Base-by-base conservation (phyloP, 2,113 vertebrate genomes). In the Eira barbara region DNA sequence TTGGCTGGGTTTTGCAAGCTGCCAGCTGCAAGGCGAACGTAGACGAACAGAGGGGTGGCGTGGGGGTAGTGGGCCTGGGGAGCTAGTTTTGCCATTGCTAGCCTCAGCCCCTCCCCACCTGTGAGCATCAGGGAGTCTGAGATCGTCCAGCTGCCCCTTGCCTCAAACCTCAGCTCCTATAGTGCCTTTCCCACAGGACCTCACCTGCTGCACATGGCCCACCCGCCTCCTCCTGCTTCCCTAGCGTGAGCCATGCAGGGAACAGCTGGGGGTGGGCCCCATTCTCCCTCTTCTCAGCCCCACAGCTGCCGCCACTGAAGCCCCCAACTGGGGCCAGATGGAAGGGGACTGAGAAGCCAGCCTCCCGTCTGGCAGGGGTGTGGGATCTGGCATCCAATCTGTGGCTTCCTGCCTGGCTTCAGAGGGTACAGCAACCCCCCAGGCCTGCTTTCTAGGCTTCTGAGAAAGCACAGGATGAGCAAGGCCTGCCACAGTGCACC, bases 161-260 rank as follows among this genome's bases (percentile, higher is more conserved):
- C 95, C 94, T 96, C 82, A 63, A 85, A 74, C 52, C 65, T 85
- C 39, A 65, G 59, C 83, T 90, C 93, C 85, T n/a, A 31, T 5
- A 83, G 98, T 97, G 97, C 98, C 98, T 98, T 97, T 87, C 84
- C 57, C 29, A 61, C 1, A 20, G 63, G 88, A 87, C 42, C 55
- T 93, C 34, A 25, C 15, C 52, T 39, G 59, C 78, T 45, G 45
- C 1, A 20, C 31, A 25, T 18, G 82, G 78, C 67, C 65, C 11
- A 14, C 74, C 63, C 34, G 3, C 23, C 21, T 49, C 78, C 73
- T 34, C 57, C 85, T n/a, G 63, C 81, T 59, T 82, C 49, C 71
- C 52, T 71, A 52, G 59, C 29, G 2, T 2, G 61, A 67, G 42
- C 73, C 13, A 74, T 82, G 67, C 85, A 93, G 52, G 92, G 67